These are phyloP conservation scores for Hippocampus abdominalis DNA, from an alignment of 2,113 vertebrate genomes.

Conservation along the genomic window DNA sequence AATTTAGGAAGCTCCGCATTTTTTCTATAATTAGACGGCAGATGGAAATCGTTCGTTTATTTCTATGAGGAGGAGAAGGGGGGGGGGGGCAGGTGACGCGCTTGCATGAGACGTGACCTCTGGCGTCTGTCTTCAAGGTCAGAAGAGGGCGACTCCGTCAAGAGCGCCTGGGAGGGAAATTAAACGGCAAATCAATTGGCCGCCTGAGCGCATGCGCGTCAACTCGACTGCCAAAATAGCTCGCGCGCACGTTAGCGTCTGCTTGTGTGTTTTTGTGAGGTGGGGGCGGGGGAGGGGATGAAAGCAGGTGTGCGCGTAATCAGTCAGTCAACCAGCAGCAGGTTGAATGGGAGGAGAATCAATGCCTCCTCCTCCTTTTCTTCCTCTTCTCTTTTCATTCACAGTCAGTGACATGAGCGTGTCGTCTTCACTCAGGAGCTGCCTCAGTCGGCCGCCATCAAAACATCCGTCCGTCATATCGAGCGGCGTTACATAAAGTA, in stretches of 20 bases:
- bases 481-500: not conserved
- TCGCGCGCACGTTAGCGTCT: not conserved
- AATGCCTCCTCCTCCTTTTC: constrained; percentile 20
- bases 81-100: constrained; percentile 39
- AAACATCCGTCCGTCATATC: constrained; percentile 35
- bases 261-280: not conserved
- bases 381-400: constrained; percentile 72
- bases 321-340: constrained; percentile 41
- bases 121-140: constrained; percentile 65
- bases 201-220: constrained; percentile 38
- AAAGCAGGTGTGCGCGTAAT: not conserved
- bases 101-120: constrained; percentile 14
- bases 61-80: constrained; percentile 12
- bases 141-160: constrained; percentile 59
- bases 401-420: constrained; percentile 61
- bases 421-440: constrained; percentile 51
- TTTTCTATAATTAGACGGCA: constrained; percentile 62
- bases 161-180: constrained; percentile 59
- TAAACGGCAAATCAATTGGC: constrained; percentile 73
- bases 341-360: constrained; percentile 54
- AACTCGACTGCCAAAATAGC: not conserved
- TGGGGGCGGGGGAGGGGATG: not conserved
- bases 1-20: constrained; percentile 51
- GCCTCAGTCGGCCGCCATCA: constrained; percentile 52
- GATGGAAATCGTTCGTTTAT: constrained; percentile 53